Conservation (phyloP, 2,797 vertebrate genomes). For the Falco novaeseelandiae region DNA sequence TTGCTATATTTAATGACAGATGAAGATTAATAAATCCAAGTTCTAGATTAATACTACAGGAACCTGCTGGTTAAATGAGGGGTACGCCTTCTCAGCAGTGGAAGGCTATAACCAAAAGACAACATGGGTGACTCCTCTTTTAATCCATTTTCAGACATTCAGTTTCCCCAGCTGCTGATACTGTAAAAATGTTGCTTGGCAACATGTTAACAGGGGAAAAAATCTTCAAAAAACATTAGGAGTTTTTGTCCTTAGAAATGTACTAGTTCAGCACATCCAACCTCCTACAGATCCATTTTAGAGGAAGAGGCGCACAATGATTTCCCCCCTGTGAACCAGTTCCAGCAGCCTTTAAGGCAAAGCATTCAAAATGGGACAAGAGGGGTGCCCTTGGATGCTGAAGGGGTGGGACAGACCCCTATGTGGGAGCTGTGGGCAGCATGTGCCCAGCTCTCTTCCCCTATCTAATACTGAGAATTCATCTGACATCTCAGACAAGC, state of each 20-base stretch:
- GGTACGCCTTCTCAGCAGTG: background rate
- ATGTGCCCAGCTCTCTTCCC: background rate
- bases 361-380: background rate
- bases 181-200: constrained; percentile 83
- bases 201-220: constrained; percentile 74
- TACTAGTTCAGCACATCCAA: constrained; percentile 77
- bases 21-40: background rate
- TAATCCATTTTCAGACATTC: constrained; percentile 67
- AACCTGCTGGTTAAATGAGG: background rate
- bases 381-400: background rate
- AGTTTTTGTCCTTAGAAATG: constrained; percentile 80
- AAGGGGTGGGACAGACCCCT: background rate
- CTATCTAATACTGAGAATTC: background rate
- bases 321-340: background rate
- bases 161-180: constrained; percentile 77
- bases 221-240: constrained; percentile 74
- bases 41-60: background rate
- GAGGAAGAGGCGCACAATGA: constrained; percentile 67
- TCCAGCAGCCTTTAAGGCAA: constrained; percentile 36
- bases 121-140: constrained; percentile 6
- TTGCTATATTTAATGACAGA: background rate
- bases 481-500: background rate
- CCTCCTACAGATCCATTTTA: constrained; percentile 76
- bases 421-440: background rate
- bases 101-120: background rate